Conservation (phyloP, 2,888 invertebrate genomes). For the Odontothrips loti region DNA sequence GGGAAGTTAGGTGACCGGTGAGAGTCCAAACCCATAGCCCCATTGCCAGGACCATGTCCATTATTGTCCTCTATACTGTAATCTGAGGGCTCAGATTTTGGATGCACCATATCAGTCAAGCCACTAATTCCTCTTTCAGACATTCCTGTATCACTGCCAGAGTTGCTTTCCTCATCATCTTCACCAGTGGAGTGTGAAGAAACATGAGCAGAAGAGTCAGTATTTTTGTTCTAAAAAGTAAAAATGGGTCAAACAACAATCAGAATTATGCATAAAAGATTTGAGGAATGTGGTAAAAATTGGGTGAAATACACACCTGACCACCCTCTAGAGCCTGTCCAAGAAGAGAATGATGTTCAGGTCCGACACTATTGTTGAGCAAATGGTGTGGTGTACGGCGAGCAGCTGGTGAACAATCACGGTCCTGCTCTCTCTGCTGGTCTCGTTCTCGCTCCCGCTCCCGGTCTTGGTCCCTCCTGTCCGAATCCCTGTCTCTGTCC, state of each 20-base stretch:
- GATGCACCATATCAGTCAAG: constrained; percentile 54
- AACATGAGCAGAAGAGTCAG: constrained; percentile 53
- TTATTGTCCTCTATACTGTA: constrained; percentile 48
- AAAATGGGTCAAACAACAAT: neutral
- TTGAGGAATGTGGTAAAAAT: neutral
- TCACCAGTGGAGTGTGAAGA: constrained; percentile 69
- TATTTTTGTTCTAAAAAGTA: constrained; percentile 48
- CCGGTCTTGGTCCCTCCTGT: neutral
- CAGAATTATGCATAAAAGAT: constrained; percentile 18
- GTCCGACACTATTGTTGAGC: constrained; percentile 12
- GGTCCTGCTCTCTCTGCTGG: neutral
- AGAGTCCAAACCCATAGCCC: constrained; percentile 61
- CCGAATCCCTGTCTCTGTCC: neutral
- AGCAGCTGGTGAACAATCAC: neutral
- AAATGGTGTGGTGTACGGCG: constrained; percentile 3
- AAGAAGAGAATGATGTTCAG: constrained; percentile 57
- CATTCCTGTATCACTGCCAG: constrained; percentile 70
- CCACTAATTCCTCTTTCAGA: constrained; percentile 61
- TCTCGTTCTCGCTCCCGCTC: neutral
- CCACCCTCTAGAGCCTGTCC: constrained; percentile 70
- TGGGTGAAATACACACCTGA: neutral
- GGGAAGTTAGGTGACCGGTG: constrained; percentile 70
- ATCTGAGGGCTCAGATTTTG: constrained; percentile 71
- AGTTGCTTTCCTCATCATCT: constrained; percentile 80
- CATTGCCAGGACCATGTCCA: constrained; percentile 61